Evolutionary conservation across 2,797 vertebrate species (phyloP).

Genomic region (Aselliscus stoliczkanus): DNA sequence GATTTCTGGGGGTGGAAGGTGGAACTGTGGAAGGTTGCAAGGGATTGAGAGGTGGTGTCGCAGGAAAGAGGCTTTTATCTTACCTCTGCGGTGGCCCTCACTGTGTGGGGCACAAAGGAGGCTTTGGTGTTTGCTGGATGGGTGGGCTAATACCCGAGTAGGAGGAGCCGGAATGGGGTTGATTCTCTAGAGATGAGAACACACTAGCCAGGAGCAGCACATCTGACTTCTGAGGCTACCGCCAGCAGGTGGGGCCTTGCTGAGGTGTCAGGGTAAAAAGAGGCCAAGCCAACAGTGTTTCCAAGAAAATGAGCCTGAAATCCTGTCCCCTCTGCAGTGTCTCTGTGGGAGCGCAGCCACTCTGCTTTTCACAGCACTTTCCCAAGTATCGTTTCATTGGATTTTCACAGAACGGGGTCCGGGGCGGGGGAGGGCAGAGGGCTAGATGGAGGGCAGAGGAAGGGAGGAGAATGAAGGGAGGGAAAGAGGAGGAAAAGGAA

Average conservation of each 20-base stretch:
- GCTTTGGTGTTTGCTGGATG: not conserved
- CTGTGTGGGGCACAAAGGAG: not conserved
- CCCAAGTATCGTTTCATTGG: accelerated
- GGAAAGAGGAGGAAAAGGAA: not conserved
- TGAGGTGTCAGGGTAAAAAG: not conserved
- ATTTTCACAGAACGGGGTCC: not conserved
- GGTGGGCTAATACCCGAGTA: not conserved
- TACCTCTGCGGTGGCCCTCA: not conserved
- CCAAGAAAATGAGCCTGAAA: not conserved
- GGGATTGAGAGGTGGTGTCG: not conserved
- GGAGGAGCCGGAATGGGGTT: not conserved
- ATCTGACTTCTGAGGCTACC: not conserved
- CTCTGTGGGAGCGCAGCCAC: not conserved
- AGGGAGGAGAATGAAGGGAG: not conserved
- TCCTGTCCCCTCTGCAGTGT: not conserved
- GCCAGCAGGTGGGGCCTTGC: not conserved
- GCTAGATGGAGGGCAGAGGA: not conserved
- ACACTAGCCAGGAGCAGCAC: not conserved
- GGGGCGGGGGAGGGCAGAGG: not conserved
- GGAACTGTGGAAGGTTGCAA: not conserved
- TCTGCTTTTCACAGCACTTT: not conserved
- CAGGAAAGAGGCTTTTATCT: not conserved
- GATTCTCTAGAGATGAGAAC: not conserved
- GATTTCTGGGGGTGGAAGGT: not conserved
- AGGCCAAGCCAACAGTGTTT: not conserved